phyloP scores from a whole-genome alignment of 2,888 invertebrate species.

The Dicyrtoma fusca region DNA sequence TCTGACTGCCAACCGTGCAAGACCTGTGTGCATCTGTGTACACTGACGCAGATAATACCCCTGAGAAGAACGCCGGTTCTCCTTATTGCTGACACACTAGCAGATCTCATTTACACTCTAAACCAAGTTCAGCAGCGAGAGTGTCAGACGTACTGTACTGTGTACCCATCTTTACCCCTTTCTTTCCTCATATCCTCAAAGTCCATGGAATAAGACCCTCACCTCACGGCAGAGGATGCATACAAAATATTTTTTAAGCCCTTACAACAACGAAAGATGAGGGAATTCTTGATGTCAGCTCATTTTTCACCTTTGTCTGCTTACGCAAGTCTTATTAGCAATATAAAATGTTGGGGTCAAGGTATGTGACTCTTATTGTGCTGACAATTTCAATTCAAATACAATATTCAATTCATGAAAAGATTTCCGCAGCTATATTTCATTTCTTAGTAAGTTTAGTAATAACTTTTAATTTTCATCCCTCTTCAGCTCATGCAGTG shows the following conservation, averaged over 20 bases:
- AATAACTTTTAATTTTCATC: no score
- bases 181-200: constrained; percentile 5
- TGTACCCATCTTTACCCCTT: no score
- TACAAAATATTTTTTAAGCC: constrained; percentile 22
- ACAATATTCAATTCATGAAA: constrained; percentile 17
- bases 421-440: constrained; percentile 10
- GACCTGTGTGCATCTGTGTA: no score
- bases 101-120: no score
- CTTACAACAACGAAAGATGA: constrained; percentile 13
- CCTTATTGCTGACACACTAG: no score
- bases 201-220: constrained; percentile 26
- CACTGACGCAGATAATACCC: no score
- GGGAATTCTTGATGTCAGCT: constrained; percentile 39
- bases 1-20: no score
- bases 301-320: constrained; percentile 35
- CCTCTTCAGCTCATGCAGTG: no score
- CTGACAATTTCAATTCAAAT: constrained; percentile 17
- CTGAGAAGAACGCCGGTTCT: no score
- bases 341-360: constrained; percentile 33
- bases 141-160: no score
- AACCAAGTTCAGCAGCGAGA: no score
- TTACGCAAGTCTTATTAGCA: constrained; percentile 37
- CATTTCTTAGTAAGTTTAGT: no score
- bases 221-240: constrained; percentile 12
- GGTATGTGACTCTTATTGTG: constrained; percentile 38